Evolutionary conservation across 2,113 vertebrate species (phyloP).

Genomic region (Lepisosteus oculatus): DNA sequence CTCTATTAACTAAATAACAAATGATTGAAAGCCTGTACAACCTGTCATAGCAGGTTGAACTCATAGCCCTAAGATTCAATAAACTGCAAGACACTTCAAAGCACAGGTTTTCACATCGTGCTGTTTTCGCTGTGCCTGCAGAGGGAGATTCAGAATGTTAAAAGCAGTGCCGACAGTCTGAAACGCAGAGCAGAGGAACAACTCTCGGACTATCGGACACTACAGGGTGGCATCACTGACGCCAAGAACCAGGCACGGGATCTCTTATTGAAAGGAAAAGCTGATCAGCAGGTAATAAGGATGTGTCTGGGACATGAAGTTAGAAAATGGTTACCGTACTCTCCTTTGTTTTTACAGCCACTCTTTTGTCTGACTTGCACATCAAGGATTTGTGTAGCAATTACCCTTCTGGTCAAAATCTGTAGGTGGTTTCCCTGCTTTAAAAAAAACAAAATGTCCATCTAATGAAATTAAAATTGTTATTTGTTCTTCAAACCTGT

Average conservation of each 20-base stretch:
- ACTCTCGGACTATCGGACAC: slow-evolving; percentile 19
- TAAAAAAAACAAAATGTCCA: neutral
- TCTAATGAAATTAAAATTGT: neutral
- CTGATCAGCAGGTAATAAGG: slow-evolving; percentile 49
- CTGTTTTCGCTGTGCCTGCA: slow-evolving; percentile 20
- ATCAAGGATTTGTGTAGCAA: neutral
- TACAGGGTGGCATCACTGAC: slow-evolving; percentile 26
- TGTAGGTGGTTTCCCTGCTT: neutral
- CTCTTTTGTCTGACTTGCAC: neutral
- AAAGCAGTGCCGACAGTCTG: slow-evolving; percentile 30
- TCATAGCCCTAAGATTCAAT: too few relatives aligned
- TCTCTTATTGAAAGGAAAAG: slow-evolving; percentile 37
- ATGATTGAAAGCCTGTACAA: too few relatives aligned
- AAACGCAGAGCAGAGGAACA: slow-evolving; percentile 22
- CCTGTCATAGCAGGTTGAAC: too few relatives aligned
- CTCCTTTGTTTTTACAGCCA: neutral
- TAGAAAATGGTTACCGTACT: too few relatives aligned
- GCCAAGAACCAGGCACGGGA: slow-evolving; percentile 17
- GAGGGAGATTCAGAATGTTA: slow-evolving; percentile 36
- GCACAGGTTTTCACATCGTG: neutral
- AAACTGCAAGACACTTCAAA: too few relatives aligned
- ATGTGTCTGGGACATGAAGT: too few relatives aligned
- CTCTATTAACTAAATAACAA: too few relatives aligned
- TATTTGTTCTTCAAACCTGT: too few relatives aligned
- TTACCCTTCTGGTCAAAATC: neutral